phyloP scores from a whole-genome alignment of 2,888 invertebrate genomes.

The Yponomeuta evonymella region DNA sequence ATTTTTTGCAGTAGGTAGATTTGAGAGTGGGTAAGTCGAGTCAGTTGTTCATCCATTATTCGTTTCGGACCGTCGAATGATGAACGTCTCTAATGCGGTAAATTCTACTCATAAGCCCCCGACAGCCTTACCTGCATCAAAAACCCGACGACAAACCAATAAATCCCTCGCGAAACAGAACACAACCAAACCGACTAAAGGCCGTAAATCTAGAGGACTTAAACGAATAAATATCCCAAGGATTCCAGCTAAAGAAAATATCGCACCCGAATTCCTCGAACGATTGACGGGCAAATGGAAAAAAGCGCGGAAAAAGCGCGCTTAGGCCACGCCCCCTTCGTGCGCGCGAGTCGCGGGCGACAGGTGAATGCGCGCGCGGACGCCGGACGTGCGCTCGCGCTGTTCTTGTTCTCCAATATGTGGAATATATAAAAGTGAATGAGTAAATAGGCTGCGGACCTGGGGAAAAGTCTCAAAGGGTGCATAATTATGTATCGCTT shows the following conservation, averaged over 20 bases:
- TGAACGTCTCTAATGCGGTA: too few species aligned
- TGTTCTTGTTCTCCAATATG: constrained; percentile 50
- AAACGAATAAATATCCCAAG: constrained; percentile 63
- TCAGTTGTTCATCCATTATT: too few species aligned
- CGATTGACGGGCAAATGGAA: constrained; percentile 58
- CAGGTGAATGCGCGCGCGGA: constrained; percentile 69
- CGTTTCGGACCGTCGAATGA: too few species aligned
- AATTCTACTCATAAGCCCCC: neutral
- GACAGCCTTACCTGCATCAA: constrained; percentile 46
- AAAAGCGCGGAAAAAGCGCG: constrained; percentile 60
- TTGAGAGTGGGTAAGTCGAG: too few species aligned
- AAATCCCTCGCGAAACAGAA: constrained; percentile 41
- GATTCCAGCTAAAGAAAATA: constrained; percentile 70
- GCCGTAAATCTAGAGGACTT: constrained; percentile 51
- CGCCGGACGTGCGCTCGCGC: constrained; percentile 54
- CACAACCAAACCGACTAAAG: constrained; percentile 25
- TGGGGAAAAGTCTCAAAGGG: neutral
- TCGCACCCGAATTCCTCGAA: constrained; percentile 72
- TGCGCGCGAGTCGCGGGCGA: constrained; percentile 45
- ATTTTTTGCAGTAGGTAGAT: too few species aligned
- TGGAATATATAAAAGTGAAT: constrained; percentile 42
- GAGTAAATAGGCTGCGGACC: neutral
- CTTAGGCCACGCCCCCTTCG: constrained; percentile 65
- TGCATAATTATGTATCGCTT: neutral
- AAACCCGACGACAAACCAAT: constrained; percentile 40